Evolutionary conservation across 2,113 vertebrate genomes (phyloP).

Genomic region (Strix aluco): DNA sequence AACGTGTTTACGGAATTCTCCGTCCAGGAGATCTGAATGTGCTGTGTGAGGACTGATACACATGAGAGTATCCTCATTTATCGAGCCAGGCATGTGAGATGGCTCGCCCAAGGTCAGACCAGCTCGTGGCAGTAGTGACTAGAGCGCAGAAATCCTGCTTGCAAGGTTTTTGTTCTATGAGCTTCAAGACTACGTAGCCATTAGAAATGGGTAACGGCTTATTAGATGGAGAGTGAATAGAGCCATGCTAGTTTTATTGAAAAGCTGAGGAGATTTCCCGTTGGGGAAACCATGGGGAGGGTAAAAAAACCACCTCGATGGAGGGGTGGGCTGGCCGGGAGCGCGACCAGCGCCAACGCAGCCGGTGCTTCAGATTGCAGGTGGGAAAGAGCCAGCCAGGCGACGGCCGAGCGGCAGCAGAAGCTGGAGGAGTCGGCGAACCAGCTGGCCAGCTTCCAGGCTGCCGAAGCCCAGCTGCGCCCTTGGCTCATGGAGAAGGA

Average conservation of each 20-base stretch:
- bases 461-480: conserved; percentile 87
- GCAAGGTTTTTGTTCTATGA: not conserved
- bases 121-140: not conserved
- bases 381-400: conserved; percentile 89
- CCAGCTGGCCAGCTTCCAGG: conserved; percentile 87
- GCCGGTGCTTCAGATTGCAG: conserved; percentile 79
- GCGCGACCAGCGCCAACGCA: not conserved
- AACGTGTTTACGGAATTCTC: not conserved
- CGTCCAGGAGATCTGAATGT: not conserved
- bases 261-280: not conserved
- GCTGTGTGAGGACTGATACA: not conserved
- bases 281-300: fast-evolving
- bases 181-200: not conserved
- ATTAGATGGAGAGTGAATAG: not conserved
- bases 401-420: conserved; percentile 84
- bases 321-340: not conserved
- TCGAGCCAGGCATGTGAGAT: not conserved
- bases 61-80: not conserved
- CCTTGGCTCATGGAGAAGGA: conserved; percentile 98
- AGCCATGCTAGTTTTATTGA: not conserved
- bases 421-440: conserved; percentile 91
- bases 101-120: not conserved
- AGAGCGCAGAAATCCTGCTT: not conserved
- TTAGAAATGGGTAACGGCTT: not conserved
- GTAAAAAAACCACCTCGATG: not conserved